Conservation (phyloP, 2,888 invertebrate species). For the Lydus trimaculatus region DNA sequence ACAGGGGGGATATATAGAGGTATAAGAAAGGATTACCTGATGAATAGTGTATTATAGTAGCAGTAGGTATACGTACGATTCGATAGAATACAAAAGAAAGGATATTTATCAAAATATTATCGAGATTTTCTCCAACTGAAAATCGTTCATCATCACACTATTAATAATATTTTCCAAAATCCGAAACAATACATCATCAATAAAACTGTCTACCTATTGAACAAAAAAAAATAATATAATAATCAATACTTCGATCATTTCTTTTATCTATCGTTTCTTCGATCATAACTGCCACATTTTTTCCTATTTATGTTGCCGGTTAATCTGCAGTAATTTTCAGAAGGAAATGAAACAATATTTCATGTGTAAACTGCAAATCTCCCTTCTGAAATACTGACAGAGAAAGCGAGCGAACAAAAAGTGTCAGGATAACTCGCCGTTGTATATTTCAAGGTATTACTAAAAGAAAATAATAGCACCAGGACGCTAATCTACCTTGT, state of each 20-base stretch:
- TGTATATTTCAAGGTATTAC: background rate
- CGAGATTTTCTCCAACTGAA: constrained; percentile 14
- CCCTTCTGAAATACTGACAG: constrained; percentile 7
- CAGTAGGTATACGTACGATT: constrained; percentile 14
- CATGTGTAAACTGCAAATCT: constrained; percentile 34
- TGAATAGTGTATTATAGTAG: constrained; percentile 23
- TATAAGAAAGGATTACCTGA: constrained; percentile 27
- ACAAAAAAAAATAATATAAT: background rate
- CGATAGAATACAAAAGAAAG: constrained; percentile 21
- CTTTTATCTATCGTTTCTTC: background rate
- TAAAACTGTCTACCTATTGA: background rate
- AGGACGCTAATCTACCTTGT: background rate
- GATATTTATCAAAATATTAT: constrained; percentile 28
- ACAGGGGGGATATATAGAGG: background rate
- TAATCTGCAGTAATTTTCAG: constrained; percentile 39
- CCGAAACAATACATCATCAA: background rate
- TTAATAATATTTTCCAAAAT: background rate
- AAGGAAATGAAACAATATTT: constrained; percentile 49
- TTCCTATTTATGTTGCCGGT: background rate
- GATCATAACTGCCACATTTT: background rate
- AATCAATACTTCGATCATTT: background rate
- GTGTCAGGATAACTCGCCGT: background rate
- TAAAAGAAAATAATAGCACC: background rate
- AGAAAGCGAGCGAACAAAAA: background rate
- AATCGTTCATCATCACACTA: constrained; percentile 1